Percentiles rank a stretch among this genome's conserved stretches.
Evolutionary conservation across 2,113 vertebrate genomes (phyloP).

Genomic region (Mirza zaza): DNA sequence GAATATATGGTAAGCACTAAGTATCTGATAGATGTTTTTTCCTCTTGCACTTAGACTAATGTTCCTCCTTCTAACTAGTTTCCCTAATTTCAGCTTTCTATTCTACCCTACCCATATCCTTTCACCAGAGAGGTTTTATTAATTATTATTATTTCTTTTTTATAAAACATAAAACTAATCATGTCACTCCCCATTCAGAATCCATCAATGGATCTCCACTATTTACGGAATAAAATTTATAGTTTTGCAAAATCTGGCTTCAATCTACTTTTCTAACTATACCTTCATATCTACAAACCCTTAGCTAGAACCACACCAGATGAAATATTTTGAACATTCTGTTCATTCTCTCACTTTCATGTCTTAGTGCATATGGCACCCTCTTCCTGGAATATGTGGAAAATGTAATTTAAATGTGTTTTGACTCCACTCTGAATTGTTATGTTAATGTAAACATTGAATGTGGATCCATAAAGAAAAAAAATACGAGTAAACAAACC

Average conservation of each 20-base stretch:
- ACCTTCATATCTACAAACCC: neutral
- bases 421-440: constrained; percentile 62
- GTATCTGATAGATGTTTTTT: neutral
- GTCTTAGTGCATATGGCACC: neutral
- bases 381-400: constrained; percentile 45
- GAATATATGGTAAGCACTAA: neutral
- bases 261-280: neutral
- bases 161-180: neutral
- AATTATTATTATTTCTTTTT: neutral
- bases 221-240: neutral
- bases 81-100: neutral
- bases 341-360: constrained; percentile 38
- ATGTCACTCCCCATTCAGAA: neutral
- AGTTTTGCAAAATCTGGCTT: neutral
- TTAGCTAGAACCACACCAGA: constrained; percentile 32
- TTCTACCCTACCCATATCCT: neutral
- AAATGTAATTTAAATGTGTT: constrained; percentile 63
- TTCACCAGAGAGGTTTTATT: neutral
- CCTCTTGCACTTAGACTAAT: neutral
- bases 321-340: constrained; percentile 38
- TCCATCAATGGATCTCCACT: neutral
- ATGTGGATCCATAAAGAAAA: constrained; percentile 36
- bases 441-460: constrained; percentile 65
- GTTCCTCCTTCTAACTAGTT: neutral
- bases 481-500: constrained; percentile 23